These are phyloP conservation scores for Triplophysa yarkandensis DNA, from an alignment of 2,797 vertebrate genomes.

Conservation along the genomic window DNA sequence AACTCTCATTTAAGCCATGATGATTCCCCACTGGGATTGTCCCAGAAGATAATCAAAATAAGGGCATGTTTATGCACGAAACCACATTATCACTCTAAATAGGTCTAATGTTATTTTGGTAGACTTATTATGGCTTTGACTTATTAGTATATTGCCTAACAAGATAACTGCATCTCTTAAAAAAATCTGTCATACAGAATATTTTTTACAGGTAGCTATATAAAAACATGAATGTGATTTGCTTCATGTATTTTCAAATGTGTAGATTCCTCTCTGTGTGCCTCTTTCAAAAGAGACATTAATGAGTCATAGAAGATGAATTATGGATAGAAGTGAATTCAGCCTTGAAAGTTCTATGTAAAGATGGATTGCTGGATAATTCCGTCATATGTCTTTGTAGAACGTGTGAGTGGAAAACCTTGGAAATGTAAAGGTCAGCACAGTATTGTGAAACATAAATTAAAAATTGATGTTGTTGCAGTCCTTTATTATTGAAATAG, in stretches of 20 bases:
- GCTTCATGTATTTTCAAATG: not conserved
- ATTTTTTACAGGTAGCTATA: not conserved
- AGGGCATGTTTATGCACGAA: not conserved
- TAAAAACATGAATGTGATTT: not conserved
- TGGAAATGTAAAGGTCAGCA: not conserved
- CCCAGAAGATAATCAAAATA: constrained; percentile 43
- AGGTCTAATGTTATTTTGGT: not conserved
- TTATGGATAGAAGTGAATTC: constrained; percentile 52
- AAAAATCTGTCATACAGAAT: not conserved
- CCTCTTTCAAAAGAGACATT: constrained; percentile 59
- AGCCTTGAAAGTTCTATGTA: constrained; percentile 24
- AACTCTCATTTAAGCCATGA: constrained; percentile 23
- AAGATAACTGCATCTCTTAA: not conserved
- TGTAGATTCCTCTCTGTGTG: constrained; percentile 25
- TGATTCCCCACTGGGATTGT: constrained; percentile 45
- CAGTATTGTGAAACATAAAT: not conserved
- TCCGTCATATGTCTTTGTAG: constrained; percentile 1
- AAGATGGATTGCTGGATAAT: constrained; percentile 21
- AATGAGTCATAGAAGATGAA: constrained; percentile 49
- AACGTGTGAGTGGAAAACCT: not conserved
- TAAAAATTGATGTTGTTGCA: not conserved
- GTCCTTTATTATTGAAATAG: not conserved
- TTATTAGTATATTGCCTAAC: not conserved
- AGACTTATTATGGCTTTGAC: not conserved
- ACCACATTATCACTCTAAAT: not conserved